These are phyloP conservation scores for Orthonyx spaldingii DNA, from an alignment of 2,113 vertebrate genomes.

Conservation along the genomic window DNA sequence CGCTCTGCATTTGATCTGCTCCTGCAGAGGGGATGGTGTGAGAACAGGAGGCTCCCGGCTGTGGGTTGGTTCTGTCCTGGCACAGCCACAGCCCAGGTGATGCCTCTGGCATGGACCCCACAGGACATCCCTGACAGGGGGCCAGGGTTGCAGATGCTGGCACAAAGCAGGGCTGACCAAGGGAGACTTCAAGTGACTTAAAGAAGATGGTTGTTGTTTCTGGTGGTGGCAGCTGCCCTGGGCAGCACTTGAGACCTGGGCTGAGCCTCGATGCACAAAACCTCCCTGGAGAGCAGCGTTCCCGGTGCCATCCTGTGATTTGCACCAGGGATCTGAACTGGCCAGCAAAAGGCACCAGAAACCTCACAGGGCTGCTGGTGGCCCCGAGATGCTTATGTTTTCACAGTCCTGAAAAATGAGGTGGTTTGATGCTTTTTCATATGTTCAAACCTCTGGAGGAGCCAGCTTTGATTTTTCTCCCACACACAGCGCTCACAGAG, in stretches of 20 bases:
- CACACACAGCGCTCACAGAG: neutral
- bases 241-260: neutral
- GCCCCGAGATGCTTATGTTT: neutral
- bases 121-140: accelerated
- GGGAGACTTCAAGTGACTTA: accelerated
- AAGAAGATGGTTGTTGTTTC: neutral
- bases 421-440: neutral
- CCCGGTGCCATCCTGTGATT: accelerated
- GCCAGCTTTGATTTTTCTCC: neutral
- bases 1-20: neutral
- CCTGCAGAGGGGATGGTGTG: neutral
- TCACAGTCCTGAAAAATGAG: neutral
- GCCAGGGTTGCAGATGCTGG: neutral
- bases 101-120: neutral
- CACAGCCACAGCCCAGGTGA: neutral
- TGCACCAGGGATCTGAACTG: neutral
- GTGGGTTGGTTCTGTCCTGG: neutral
- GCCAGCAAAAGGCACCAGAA: neutral
- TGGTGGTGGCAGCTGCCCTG: neutral
- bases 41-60: neutral
- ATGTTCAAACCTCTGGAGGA: neutral
- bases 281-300: accelerated
- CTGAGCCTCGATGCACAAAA: neutral
- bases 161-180: neutral
- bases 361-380: neutral